phyloP scores from a whole-genome alignment of 2,888 invertebrate species.

The Melinopterus prodromus region DNA sequence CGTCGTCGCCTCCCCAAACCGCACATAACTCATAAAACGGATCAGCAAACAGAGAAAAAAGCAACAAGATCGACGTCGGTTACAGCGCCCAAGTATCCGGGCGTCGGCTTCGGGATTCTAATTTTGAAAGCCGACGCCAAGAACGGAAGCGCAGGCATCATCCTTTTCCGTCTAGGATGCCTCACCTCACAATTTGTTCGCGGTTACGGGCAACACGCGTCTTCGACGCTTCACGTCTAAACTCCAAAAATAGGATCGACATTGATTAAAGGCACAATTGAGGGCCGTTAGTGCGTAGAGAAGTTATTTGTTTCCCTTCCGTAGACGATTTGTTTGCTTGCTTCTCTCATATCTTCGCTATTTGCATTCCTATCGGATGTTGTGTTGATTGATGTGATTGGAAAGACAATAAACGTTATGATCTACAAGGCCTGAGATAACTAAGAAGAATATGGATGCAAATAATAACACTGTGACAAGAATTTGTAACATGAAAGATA shows the following conservation, averaged over 20 bases:
- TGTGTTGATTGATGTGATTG: too few relatives aligned
- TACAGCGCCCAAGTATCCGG: background rate
- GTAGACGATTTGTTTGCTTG: background rate
- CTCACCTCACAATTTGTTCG: slow-evolving; percentile 4
- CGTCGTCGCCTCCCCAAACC: background rate
- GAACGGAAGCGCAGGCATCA: background rate
- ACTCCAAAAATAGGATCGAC: background rate
- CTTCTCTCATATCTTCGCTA: background rate
- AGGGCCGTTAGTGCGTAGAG: background rate
- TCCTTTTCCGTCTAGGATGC: background rate
- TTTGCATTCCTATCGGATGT: too few relatives aligned
- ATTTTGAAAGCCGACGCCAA: background rate
- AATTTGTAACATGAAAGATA: too few relatives aligned
- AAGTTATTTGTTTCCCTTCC: background rate
- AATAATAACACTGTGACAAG: too few relatives aligned
- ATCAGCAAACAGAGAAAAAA: background rate
- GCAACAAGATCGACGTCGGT: background rate
- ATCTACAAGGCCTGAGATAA: too few relatives aligned
- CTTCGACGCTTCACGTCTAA: background rate
- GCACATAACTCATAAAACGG: background rate
- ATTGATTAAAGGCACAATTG: background rate
- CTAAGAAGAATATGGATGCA: too few relatives aligned
- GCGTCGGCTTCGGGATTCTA: background rate
- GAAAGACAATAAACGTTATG: too few relatives aligned
- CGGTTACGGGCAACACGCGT: background rate